A percentile compares a stretch with the other conserved stretches of the same genome.
These are phyloP conservation scores for Apantesis nais DNA, from an alignment of 2,888 invertebrate genomes.

Conservation along the genomic window DNA sequence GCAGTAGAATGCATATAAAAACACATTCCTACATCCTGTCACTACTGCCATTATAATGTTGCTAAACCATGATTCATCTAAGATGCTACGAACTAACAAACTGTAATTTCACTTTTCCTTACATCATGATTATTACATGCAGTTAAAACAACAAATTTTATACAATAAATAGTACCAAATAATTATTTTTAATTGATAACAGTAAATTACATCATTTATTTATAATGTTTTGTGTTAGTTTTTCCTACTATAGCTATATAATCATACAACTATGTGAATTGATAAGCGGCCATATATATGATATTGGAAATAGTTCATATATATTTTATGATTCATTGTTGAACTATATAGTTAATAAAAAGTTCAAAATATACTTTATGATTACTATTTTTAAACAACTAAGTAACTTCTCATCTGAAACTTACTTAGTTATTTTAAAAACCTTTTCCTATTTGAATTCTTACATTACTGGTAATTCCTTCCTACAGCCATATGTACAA, in stretches of 20 bases:
- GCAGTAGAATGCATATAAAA: not conserved
- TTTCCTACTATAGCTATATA: constrained; percentile 1
- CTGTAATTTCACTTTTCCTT: not conserved
- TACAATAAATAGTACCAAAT: not conserved
- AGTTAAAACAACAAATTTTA: no score
- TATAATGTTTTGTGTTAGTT: not conserved
- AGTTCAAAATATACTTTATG: not conserved
- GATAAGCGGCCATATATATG: constrained; percentile 29
- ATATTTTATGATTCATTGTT: constrained; percentile 6
- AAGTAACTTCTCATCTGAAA: no score
- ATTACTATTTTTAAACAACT: no score
- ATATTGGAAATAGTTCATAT: constrained; percentile 3
- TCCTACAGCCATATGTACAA: not conserved
- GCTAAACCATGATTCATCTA: not conserved
- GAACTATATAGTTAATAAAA: not conserved
- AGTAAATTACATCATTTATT: not conserved
- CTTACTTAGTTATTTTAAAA: no score
- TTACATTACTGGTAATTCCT: not conserved
- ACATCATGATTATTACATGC: not conserved
- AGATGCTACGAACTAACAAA: not conserved
- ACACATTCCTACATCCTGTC: not conserved
- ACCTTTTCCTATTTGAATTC: not conserved
- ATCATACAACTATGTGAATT: constrained; percentile 16
- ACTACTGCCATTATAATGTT: not conserved
- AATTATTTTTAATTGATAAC: not conserved